Evolutionary conservation across 2,113 vertebrate species (phyloP).

Genomic region (human): GRCh38 chr5:112282501-112283000

Average conservation of each 20-base stretch:
- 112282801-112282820: not conserved
- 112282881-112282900: not conserved
- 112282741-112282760: not conserved
- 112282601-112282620: not conserved
- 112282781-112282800: not conserved
- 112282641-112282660: not conserved
- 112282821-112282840: not conserved
- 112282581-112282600: not conserved
- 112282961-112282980: not conserved
- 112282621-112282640: not conserved
- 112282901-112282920: not conserved
- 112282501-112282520: not conserved
- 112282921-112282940: not conserved
- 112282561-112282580: not conserved
- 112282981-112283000: not conserved
- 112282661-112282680: not conserved
- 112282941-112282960: not conserved
- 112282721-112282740: not conserved
- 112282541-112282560: not conserved
- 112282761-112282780: not conserved
- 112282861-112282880: not conserved
- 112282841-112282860: not conserved
- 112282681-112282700: not conserved
- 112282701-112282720: not conserved
- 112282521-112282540: not conserved